Base-by-base conservation (phyloP, 2,113 vertebrate genomes). In the Noctilio leporinus region DNA sequence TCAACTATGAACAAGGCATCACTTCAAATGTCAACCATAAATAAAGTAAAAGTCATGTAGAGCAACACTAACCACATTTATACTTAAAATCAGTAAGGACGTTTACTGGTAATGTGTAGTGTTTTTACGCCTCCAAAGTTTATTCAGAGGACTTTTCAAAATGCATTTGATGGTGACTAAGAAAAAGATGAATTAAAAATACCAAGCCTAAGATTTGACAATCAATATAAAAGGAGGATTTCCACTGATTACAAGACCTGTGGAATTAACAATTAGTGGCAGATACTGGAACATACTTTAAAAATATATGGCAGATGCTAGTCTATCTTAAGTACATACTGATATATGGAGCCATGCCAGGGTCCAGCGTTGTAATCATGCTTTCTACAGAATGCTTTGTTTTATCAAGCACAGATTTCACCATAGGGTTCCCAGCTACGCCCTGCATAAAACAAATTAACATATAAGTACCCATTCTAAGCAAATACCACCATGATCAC, bases 271-370 rank as follows among this genome's bases (percentile, higher is more conserved):
- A 59, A 28, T 40, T 2, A 62, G 70, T 33, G 62, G 16, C 26
- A 65, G 45, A 84, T 51, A 72, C 1, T 69, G 14, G 81, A 2
- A 14, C 4, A 64, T 5, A 55, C 38, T 55, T 62, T 26, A 33
- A 15, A 86, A 93, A 24, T 0, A 35, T 0, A 1, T 0, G 19
- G 43, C 19, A 55, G 8, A n/a, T 0, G 22, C 0, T 1, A 8
- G 9, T 87, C 89, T 97, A 59, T 49, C 16, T 38, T n/a, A 49
- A 89, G 22, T 87, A 99, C 99, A 98, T 97, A 99, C 99, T 99
- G 97, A 99, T 99, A 94, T 99, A 99, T 0, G 99, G 99, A 96
- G 99, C 99, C 99, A 99, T 99, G 97, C 99, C 99, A 28, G 99
- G 99, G 96, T 99, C 99, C 98, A 99, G 98, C 0, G 99, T 99